These are phyloP conservation scores for Nasalis larvatus DNA, from an alignment of 2,113 vertebrate genomes.

Conservation along the genomic window DNA sequence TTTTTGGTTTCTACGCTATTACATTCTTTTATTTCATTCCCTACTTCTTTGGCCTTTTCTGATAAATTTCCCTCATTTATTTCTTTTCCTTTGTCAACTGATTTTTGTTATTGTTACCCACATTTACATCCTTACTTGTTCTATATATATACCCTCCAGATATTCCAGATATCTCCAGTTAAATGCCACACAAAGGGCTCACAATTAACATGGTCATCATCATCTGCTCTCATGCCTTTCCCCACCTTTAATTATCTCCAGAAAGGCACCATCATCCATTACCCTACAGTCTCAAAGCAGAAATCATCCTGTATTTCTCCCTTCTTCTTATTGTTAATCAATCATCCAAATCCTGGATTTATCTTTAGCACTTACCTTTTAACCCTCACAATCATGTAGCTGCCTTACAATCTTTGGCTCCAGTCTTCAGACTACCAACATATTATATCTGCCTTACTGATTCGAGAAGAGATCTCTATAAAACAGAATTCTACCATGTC, in stretches of 20 bases:
- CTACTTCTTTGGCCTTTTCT: slow-evolving; percentile 18
- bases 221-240: not conserved
- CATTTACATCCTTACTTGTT: not conserved
- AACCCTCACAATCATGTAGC: not conserved
- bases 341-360: not conserved
- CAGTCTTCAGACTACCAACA: not conserved
- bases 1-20: not conserved
- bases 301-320: not conserved
- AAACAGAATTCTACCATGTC: not conserved
- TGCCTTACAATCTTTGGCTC: not conserved
- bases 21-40: not conserved
- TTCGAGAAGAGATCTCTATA: not conserved
- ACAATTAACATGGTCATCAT: not conserved
- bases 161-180: not conserved
- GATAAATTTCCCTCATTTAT: not conserved
- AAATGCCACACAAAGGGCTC: not conserved
- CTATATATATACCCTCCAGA: not conserved
- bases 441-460: not conserved
- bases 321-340: not conserved
- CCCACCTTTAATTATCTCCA: not conserved
- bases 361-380: not conserved
- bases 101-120: not conserved
- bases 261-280: not conserved
- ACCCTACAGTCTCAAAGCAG: not conserved
- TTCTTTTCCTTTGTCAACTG: slow-evolving; percentile 30